A percentile compares a stretch with the other conserved stretches of the same genome.
Evolutionary conservation across 2,888 invertebrate species (phyloP).

Genomic region (Mesopsocus fuscifrons): DNA sequence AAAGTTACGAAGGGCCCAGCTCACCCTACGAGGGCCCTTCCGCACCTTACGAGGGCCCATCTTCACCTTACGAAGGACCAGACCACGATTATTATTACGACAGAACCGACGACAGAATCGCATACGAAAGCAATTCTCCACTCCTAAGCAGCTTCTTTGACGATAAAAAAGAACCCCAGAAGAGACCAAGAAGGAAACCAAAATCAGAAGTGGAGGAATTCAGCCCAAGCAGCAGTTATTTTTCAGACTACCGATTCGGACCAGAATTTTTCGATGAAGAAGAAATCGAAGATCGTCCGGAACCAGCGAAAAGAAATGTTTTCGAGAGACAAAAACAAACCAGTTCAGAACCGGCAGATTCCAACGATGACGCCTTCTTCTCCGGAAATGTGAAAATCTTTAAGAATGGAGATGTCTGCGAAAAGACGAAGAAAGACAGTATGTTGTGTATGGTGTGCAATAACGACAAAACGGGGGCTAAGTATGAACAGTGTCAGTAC

Average conservation of each 20-base stretch:
- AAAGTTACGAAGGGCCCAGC: slow-evolving; percentile 5
- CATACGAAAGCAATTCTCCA: neutral
- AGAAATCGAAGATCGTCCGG: slow-evolving; percentile 11
- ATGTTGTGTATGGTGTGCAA: slow-evolving; percentile 48
- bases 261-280: slow-evolving; percentile 22
- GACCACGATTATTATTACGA: slow-evolving; percentile 1
- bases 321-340: slow-evolving; percentile 9
- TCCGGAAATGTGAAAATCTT: slow-evolving; percentile 1
- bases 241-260: slow-evolving; percentile 20
- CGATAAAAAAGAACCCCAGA: neutral
- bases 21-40: slow-evolving; percentile 4
- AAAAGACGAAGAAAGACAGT: slow-evolving; percentile 24
- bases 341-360: neutral
- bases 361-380: neutral
- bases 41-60: slow-evolving; percentile 4
- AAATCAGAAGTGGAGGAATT: slow-evolving; percentile 11
- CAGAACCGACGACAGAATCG: neutral
- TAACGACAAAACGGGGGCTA: slow-evolving; percentile 51
- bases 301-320: slow-evolving; percentile 8
- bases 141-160: neutral
- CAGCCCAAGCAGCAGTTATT: slow-evolving; percentile 12
- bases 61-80: slow-evolving; percentile 5
- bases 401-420: slow-evolving; percentile 14
- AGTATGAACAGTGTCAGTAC: slow-evolving; percentile 64
- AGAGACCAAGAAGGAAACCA: slow-evolving; percentile 9